Evolutionary conservation across 2,888 invertebrate genomes (phyloP).

Genomic region (Pyrocoelia pectoralis): DNA sequence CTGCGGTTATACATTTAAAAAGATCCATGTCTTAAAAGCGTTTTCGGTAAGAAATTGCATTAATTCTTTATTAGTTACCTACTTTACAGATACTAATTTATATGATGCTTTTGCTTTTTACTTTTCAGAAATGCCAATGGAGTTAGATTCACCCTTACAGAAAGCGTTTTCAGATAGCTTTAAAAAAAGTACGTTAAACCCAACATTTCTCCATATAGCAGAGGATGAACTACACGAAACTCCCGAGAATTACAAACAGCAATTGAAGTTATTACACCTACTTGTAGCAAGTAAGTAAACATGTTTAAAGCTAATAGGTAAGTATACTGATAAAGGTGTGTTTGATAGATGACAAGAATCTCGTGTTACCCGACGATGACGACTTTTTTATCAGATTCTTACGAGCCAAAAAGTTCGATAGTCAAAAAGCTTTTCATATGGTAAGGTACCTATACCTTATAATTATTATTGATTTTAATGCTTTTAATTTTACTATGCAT

Average conservation of each 20-base stretch:
- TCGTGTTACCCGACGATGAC: conserved; percentile 61
- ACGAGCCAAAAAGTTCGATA: conserved; percentile 65
- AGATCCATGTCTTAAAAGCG: not conserved
- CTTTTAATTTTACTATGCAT: not conserved
- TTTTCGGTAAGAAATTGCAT: not conserved
- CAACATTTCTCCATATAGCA: conserved; percentile 52
- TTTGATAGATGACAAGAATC: conserved; percentile 54
- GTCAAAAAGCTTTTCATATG: conserved; percentile 60
- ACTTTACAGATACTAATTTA: too few species aligned
- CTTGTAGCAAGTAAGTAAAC: conserved; percentile 50
- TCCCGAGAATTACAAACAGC: conserved; percentile 52
- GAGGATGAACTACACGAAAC: conserved; percentile 57
- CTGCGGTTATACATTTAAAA: not conserved
- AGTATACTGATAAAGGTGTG: not conserved
- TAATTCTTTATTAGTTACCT: too few species aligned
- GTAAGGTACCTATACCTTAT: conserved; percentile 48
- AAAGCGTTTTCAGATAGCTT: conserved; percentile 22
- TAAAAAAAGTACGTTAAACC: conserved; percentile 35
- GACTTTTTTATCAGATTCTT: conserved; percentile 66
- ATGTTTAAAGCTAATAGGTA: not conserved
- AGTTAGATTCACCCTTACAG: conserved; percentile 23
- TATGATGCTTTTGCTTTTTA: too few species aligned
- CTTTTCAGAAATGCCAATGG: conserved; percentile 31
- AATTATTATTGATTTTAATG: not conserved
- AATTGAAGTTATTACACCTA: conserved; percentile 48